Conservation (phyloP, 2,888 invertebrate genomes). For the Napeogenes sylphis region DNA sequence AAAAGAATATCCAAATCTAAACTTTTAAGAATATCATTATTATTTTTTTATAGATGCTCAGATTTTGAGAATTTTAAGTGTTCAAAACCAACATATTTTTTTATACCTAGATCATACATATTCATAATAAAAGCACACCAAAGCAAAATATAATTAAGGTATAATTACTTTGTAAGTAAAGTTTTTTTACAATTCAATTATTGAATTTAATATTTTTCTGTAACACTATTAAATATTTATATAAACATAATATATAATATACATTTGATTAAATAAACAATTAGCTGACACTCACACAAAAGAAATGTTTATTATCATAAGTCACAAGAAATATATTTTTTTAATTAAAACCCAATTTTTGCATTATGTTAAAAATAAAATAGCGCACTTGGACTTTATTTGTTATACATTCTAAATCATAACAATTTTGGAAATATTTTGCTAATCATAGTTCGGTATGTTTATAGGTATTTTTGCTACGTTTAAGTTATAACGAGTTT, state of each 20-base stretch:
- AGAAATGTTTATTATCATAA: slow-evolving; percentile 27
- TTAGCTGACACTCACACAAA: slow-evolving; percentile 5
- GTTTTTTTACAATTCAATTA: slow-evolving; percentile 24
- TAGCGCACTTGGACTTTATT: no score
- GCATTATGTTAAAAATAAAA: no score
- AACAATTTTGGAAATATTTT: no score
- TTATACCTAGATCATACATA: neutral
- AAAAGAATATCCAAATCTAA: neutral
- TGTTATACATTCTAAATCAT: no score
- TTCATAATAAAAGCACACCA: slow-evolving; percentile 40
- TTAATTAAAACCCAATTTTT: slow-evolving; percentile 2
- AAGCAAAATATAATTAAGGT: slow-evolving; percentile 49
- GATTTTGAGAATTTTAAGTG: no score
- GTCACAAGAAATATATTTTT: slow-evolving; percentile 26
- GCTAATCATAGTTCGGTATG: no score
- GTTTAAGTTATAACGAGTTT: no score
- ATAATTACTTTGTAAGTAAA: slow-evolving; percentile 30
- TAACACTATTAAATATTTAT: neutral
- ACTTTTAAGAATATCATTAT: neutral
- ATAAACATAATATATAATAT: neutral
- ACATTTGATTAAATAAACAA: slow-evolving; percentile 10
- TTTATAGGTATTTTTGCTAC: no score
- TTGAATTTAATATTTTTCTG: neutral
- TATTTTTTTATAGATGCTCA: no score
- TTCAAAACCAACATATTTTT: neutral